Percentiles rank a stretch among this genome's conserved stretches.
These are phyloP conservation scores for Callospermophilus lateralis DNA, from an alignment of 2,113 vertebrate genomes.

Conservation along the genomic window DNA sequence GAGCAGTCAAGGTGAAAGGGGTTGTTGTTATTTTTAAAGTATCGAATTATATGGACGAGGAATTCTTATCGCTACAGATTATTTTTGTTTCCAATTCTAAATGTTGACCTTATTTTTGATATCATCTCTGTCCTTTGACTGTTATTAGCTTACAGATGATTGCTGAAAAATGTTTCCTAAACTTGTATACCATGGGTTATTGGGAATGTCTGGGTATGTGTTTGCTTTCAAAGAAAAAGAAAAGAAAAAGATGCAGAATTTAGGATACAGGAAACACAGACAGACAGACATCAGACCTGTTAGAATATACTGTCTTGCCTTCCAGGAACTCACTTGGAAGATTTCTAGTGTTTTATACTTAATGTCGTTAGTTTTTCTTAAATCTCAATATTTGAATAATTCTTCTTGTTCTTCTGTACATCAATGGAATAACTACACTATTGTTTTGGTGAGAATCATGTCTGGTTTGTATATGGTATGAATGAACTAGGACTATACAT, in stretches of 20 bases:
- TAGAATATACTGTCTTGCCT: not conserved
- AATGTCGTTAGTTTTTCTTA: not conserved
- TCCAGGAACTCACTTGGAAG: not conserved
- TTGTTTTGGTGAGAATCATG: not conserved
- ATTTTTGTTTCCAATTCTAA: slow-evolving; percentile 70
- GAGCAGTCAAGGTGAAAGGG: slow-evolving; percentile 42
- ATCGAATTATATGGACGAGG: slow-evolving; percentile 22
- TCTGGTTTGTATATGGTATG: not conserved
- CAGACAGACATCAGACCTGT: not conserved
- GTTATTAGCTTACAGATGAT: slow-evolving; percentile 70
- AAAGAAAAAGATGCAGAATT: not conserved
- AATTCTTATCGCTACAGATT: slow-evolving; percentile 73
- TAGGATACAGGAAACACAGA: not conserved
- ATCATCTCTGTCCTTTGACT: slow-evolving; percentile 70
- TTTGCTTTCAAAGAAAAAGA: not conserved
- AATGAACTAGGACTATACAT: not conserved
- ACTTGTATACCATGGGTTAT: not conserved
- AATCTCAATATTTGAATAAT: not conserved
- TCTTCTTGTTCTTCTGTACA: not conserved
- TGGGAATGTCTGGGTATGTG: not conserved
- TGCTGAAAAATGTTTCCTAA: not conserved
- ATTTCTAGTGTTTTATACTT: slow-evolving; percentile 4
- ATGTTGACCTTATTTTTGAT: slow-evolving; percentile 75
- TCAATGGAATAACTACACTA: not conserved
- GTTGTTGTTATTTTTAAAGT: slow-evolving; percentile 63